Evolutionary conservation across 2,797 vertebrate species (phyloP), one percentile per base, ranked within the genome.

Genomic region (Rachycentron canadum): DNA sequence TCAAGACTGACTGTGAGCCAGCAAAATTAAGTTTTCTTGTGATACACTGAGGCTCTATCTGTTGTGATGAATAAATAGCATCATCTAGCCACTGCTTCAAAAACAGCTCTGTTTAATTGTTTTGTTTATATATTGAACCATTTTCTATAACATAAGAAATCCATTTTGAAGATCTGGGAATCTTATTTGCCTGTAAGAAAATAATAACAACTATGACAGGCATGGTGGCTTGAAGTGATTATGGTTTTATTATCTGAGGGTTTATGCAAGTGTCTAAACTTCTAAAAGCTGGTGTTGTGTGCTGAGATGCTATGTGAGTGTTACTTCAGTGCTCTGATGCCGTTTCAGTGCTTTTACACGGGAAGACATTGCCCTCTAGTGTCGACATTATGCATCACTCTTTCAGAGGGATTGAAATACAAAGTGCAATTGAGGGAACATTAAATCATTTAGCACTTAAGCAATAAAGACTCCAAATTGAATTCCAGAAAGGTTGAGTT

Each of bases 321-420:
- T 40, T 34, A 28, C 32, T 57, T 30, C 49, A 68, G 30, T 12
- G 17, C 5, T 43, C 5, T 78, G 56, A 68, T 32, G 17, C 70
- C 0, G 3, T 2, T 65, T 56, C 7, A 5, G 19, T 57, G 74
- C 34, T 53, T 55, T 81, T 87, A 57, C 57, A 69, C 43, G 77
- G 84, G 77, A 40, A 65, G 80, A 82, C 70, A 91, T 77, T 93
- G 92, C 89, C 85, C 88, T 93, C 94, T 94, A 84, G 93, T 92
- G 93, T 53, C 52, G 0, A 36, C 2, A 32, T n/a, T 3, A n/a
- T 70, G 71, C 12, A 78, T 79, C 89, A 52, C 79, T 34, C 28
- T 40, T 74, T 6, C 30, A n/a, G 10, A 25, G 32, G 36, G 4
- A 43, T 21, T 65, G 16, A 70, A 75, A 73, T 43, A 13, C 25